phyloP scores from a whole-genome alignment of 2,797 vertebrate genomes.

The Epinephelus coioides region DNA sequence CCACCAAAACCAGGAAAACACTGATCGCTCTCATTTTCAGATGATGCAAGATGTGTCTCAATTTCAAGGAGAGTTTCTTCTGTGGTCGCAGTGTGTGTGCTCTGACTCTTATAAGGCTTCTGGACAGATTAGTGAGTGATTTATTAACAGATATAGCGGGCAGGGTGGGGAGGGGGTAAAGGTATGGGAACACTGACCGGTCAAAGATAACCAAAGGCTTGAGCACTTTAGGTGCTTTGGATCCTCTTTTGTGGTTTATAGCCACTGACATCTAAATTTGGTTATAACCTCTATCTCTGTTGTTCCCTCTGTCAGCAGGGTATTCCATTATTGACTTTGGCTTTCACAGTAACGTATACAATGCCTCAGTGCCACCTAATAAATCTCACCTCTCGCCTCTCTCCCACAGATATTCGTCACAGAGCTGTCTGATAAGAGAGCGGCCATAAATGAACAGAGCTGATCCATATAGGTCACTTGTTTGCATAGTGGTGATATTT shows the following conservation, averaged over 20 bases:
- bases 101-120: slow-evolving; percentile 55
- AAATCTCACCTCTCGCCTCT: slow-evolving; percentile 52
- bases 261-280: background rate
- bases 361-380: slow-evolving; percentile 24
- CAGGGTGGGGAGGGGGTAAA: background rate
- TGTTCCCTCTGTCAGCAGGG: slow-evolving; percentile 6
- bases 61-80: slow-evolving; percentile 26
- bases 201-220: slow-evolving; percentile 44
- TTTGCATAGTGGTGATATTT: slow-evolving; percentile 24
- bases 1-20: slow-evolving; percentile 45
- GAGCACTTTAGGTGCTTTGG: background rate
- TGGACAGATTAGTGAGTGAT: slow-evolving; percentile 44
- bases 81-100: slow-evolving; percentile 16
- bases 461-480: slow-evolving; percentile 5
- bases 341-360: background rate
- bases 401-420: slow-evolving; percentile 41
- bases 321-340: slow-evolving; percentile 54
- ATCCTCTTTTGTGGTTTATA: slow-evolving; percentile 67
- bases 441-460: background rate
- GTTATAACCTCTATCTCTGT: slow-evolving; percentile 41
- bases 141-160: slow-evolving; percentile 50
- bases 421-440: slow-evolving; percentile 51
- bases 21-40: slow-evolving; percentile 65
- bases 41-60: slow-evolving; percentile 4
- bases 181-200: background rate